phyloP scores from a whole-genome alignment of 2,888 invertebrate species.

The Drosophila helvetica region DNA sequence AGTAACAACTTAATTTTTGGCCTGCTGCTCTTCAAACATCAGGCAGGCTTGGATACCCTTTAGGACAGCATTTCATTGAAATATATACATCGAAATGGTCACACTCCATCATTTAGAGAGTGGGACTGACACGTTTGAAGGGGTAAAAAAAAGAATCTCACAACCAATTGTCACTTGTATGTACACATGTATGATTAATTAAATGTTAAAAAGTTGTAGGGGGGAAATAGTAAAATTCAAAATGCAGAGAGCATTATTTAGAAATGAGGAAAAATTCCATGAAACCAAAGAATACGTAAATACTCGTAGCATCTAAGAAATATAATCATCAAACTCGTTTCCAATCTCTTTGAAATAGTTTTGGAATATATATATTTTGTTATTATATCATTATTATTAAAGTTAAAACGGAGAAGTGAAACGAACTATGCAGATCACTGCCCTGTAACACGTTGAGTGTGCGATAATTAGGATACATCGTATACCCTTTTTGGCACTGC shows the following conservation, averaged over 20 bases:
- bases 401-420: too few species aligned
- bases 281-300: background rate
- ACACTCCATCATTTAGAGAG: background rate
- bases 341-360: background rate
- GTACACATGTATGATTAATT: too few species aligned
- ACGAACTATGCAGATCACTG: background rate
- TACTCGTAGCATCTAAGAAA: too few species aligned
- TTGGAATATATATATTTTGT: background rate
- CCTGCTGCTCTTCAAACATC: conserved; percentile 10
- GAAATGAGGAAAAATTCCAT: background rate
- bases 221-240: too few species aligned
- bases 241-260: too few species aligned
- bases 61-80: conserved; percentile 11
- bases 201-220: too few species aligned
- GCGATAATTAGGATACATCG: background rate
- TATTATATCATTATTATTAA: too few species aligned
- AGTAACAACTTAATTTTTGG: conserved; percentile 53
- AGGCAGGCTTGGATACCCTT: conserved; percentile 29
- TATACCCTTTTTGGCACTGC: background rate
- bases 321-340: too few species aligned
- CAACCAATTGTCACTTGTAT: too few species aligned
- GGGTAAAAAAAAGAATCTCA: too few species aligned
- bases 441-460: background rate
- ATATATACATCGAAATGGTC: background rate
- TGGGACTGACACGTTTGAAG: background rate